Evolutionary conservation across 2,113 vertebrate species (phyloP).

Genomic region (Hippocampus mohnikei): DNA sequence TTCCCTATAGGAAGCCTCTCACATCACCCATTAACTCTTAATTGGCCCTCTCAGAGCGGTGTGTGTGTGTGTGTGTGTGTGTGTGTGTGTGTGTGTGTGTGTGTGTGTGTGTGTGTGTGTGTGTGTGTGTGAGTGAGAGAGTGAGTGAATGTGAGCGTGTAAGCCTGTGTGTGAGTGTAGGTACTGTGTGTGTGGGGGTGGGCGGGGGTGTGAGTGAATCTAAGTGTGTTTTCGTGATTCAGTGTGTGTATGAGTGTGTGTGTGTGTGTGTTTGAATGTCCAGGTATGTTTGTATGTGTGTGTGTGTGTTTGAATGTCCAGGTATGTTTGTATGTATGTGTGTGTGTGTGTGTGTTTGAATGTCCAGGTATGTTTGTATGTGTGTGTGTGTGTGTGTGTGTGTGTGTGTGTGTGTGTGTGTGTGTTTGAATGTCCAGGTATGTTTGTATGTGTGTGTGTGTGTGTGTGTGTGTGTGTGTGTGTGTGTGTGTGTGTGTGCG

Average conservation of each 20-base stretch:
- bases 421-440: not conserved
- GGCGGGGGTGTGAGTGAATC: too few relatives aligned
- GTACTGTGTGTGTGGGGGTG: too few relatives aligned
- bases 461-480: not conserved
- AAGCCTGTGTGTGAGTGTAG: too few relatives aligned
- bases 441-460: conserved; percentile 18
- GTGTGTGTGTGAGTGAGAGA: too few relatives aligned
- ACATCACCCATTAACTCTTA: conserved; percentile 54
- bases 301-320: not conserved
- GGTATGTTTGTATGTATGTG: not conserved
- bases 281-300: not conserved
- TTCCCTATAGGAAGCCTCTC: conserved; percentile 32
- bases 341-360: conserved; percentile 2
- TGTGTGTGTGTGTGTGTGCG: not conserved
- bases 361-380: conserved; percentile 25
- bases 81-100: too few relatives aligned
- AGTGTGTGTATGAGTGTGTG: not conserved
- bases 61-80: not conserved
- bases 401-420: not conserved
- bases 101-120: too few relatives aligned
- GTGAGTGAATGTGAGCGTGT: too few relatives aligned
- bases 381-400: not conserved
- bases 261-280: not conserved
- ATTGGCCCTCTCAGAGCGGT: conserved; percentile 25
- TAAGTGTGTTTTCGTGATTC: too few relatives aligned